phyloP scores from a whole-genome alignment of 2,797 vertebrate genomes.

The Netta rufina region DNA sequence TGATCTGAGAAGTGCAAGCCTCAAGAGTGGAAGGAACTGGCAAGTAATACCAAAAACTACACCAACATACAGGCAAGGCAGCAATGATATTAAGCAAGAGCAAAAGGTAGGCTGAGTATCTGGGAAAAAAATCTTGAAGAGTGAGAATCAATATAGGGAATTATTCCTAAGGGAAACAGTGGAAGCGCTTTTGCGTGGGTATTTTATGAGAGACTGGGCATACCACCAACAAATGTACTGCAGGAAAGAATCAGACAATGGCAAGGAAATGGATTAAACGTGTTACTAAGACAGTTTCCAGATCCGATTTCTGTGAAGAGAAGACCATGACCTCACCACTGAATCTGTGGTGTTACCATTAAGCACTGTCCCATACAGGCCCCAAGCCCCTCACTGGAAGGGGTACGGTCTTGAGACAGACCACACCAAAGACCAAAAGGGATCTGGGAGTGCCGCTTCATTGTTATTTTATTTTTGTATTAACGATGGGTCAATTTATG shows the following conservation, averaged over 20 bases:
- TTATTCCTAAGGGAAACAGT: slow-evolving; percentile 35
- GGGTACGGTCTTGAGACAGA: slow-evolving; percentile 17
- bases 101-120: slow-evolving; percentile 11
- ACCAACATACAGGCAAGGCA: neutral
- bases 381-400: neutral
- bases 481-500: slow-evolving; percentile 54
- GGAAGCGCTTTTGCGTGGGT: slow-evolving; percentile 46
- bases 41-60: accelerated
- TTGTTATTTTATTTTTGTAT: slow-evolving; percentile 54
- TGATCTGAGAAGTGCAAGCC: accelerated
- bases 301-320: slow-evolving; percentile 53
- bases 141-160: slow-evolving; percentile 25
- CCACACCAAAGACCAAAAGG: slow-evolving; percentile 45
- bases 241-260: slow-evolving; percentile 71
- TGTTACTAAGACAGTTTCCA: slow-evolving; percentile 66
- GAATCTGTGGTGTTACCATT: slow-evolving; percentile 27
- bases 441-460: slow-evolving; percentile 56
- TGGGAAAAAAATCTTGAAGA: neutral
- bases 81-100: neutral
- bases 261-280: slow-evolving; percentile 69
- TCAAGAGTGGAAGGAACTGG: neutral
- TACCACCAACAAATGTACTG: slow-evolving; percentile 57
- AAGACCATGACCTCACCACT: slow-evolving; percentile 55
- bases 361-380: neutral
- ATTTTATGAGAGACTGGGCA: slow-evolving; percentile 57